phyloP scores from a whole-genome alignment of 1,140 invertebrate species.

The Tribolium castaneum region DNA sequence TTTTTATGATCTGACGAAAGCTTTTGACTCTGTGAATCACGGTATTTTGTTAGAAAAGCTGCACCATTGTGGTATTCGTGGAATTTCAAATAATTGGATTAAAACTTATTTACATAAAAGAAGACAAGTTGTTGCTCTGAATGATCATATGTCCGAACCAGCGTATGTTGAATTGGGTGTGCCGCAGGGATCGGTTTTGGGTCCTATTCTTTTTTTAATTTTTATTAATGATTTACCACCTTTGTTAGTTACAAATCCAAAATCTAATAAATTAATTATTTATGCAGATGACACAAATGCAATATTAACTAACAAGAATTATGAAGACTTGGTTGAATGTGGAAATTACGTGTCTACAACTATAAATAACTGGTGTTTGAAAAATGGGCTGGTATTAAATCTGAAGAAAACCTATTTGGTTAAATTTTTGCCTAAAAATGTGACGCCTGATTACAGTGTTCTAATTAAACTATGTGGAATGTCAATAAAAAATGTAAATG shows the following conservation, averaged over 20 bases:
- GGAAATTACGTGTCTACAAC: too few species aligned
- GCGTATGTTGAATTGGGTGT: background rate
- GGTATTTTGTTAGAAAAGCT: too few species aligned
- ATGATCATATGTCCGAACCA: background rate
- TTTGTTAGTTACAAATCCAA: background rate
- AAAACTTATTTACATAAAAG: slow-evolving; percentile 15
- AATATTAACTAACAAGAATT: too few species aligned
- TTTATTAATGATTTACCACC: slow-evolving; percentile 17
- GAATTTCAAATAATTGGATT: slow-evolving; percentile 11
- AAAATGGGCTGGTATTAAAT: background rate
- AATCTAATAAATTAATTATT: too few species aligned
- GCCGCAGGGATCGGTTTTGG: background rate
- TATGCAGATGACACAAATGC: too few species aligned
- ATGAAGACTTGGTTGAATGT: background rate
- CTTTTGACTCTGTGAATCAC: too few species aligned
- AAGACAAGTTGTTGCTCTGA: background rate
- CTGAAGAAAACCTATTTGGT: background rate
- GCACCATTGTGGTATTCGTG: background rate
- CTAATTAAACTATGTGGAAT: background rate
- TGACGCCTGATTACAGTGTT: background rate
- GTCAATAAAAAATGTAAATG: background rate
- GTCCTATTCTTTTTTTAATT: slow-evolving; percentile 6
- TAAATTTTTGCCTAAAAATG: background rate
- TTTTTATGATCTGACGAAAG: too few species aligned
- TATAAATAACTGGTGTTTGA: background rate